A percentile compares a stretch with the other conserved stretches of the same genome.
These are phyloP conservation scores for Tipula unca DNA, from an alignment of 2,888 invertebrate genomes.

Conservation along the genomic window DNA sequence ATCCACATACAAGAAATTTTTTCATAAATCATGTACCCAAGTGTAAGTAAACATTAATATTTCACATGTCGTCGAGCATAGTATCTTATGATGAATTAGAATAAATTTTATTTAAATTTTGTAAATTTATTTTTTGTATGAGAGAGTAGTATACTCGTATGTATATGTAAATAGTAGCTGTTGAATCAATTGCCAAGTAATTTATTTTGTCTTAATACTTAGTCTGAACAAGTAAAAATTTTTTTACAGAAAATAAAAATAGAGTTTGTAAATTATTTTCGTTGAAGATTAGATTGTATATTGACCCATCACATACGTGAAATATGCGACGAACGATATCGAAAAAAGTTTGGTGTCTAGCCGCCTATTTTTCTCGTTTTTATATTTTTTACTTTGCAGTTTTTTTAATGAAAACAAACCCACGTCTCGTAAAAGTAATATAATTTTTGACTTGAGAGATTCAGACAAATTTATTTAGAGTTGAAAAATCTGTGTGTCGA, in stretches of 20 bases:
- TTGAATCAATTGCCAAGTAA: not conserved
- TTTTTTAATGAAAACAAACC: not conserved
- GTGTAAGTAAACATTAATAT: not conserved
- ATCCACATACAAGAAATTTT: not conserved
- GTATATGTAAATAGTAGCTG: too few relatives aligned
- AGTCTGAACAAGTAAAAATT: not conserved
- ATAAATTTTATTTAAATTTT: not conserved
- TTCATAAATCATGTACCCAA: not conserved
- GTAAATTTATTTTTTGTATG: not conserved
- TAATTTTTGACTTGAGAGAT: not conserved
- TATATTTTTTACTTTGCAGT: not conserved
- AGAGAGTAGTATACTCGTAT: not conserved
- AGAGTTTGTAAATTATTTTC: not conserved
- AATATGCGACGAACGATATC: not conserved
- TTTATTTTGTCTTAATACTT: not conserved
- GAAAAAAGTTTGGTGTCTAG: not conserved
- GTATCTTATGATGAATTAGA: not conserved
- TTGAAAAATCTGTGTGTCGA: too few relatives aligned
- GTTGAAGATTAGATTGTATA: not conserved
- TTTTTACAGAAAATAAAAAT: not conserved
- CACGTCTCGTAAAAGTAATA: not conserved
- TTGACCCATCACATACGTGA: not conserved
- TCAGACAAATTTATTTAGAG: not conserved
- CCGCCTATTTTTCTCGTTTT: not conserved
- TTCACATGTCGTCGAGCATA: not conserved